Evolutionary conservation across 2,888 invertebrate species (phyloP).

Genomic region (Drosophila infuscata): DNA sequence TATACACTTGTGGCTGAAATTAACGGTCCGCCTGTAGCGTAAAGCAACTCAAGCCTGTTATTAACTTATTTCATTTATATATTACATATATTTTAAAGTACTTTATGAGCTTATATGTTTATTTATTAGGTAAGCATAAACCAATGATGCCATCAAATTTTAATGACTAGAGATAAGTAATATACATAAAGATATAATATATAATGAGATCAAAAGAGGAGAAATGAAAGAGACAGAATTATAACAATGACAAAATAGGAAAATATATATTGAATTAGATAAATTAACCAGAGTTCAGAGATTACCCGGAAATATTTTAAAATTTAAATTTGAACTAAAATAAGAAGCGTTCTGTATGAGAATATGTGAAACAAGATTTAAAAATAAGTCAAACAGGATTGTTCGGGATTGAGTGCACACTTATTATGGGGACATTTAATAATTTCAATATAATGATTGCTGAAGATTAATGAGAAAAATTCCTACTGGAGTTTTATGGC

Average conservation of each 20-base stretch:
- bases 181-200: background rate
- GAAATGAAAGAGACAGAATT: background rate
- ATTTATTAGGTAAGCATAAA: background rate
- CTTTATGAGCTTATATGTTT: background rate
- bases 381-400: too few relatives aligned
- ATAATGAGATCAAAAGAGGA: background rate
- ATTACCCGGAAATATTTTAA: too few relatives aligned
- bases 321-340: too few relatives aligned
- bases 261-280: too few relatives aligned
- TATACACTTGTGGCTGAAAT: background rate
- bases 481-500: too few relatives aligned
- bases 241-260: too few relatives aligned
- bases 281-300: background rate
- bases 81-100: background rate
- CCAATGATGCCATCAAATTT: rapidly evolving
- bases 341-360: too few relatives aligned
- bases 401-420: too few relatives aligned
- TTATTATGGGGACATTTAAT: too few relatives aligned
- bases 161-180: background rate
- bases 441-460: too few relatives aligned
- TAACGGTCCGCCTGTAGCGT: background rate
- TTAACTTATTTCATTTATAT: background rate
- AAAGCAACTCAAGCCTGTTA: background rate
- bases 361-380: too few relatives aligned
- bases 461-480: too few relatives aligned